Percentiles rank a stretch among this genome's conserved stretches.
Evolutionary conservation across 2,888 invertebrate genomes (phyloP).

Genomic region (Phaedon cochleariae): DNA sequence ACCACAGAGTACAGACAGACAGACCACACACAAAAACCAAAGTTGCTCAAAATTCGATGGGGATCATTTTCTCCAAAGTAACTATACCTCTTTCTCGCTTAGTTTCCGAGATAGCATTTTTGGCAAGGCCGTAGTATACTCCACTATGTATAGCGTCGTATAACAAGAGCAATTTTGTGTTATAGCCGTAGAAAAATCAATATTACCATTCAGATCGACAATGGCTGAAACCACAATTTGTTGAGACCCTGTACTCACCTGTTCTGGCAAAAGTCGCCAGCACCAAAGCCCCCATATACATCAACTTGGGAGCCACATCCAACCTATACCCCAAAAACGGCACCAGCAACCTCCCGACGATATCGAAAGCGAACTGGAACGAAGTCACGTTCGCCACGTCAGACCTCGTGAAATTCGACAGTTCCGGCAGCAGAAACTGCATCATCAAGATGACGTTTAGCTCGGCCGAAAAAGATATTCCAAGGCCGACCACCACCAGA

Average conservation of each 20-base stretch:
- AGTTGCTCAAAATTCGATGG: too few relatives aligned
- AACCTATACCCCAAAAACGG: slow-evolving; percentile 56
- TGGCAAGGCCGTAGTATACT: too few relatives aligned
- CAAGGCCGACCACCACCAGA: slow-evolving; percentile 56
- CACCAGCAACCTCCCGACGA: slow-evolving; percentile 58
- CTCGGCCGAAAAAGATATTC: slow-evolving; percentile 63
- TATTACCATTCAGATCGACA: too few relatives aligned
- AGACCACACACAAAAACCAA: too few relatives aligned
- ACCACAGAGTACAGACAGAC: too few relatives aligned
- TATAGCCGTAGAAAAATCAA: too few relatives aligned
- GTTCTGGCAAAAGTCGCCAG: slow-evolving; percentile 58
- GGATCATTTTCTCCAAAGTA: too few relatives aligned
- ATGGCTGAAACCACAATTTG: too few relatives aligned
- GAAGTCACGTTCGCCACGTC: slow-evolving; percentile 59
- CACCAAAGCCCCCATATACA: slow-evolving; percentile 58
- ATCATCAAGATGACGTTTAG: slow-evolving; percentile 63
- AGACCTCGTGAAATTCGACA: slow-evolving; percentile 53
- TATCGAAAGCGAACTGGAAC: slow-evolving; percentile 59
- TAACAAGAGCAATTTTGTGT: too few relatives aligned
- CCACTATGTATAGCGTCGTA: too few relatives aligned
- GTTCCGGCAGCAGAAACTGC: slow-evolving; percentile 61
- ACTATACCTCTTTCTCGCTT: too few relatives aligned
- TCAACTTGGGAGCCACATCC: slow-evolving; percentile 55
- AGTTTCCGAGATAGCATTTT: too few relatives aligned
- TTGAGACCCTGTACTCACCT: slow-evolving; percentile 55